Evolutionary conservation across 2,113 vertebrate genomes (phyloP), one percentile per base, ranked within the genome.

Genomic region (Cyanoderma ruficeps): DNA sequence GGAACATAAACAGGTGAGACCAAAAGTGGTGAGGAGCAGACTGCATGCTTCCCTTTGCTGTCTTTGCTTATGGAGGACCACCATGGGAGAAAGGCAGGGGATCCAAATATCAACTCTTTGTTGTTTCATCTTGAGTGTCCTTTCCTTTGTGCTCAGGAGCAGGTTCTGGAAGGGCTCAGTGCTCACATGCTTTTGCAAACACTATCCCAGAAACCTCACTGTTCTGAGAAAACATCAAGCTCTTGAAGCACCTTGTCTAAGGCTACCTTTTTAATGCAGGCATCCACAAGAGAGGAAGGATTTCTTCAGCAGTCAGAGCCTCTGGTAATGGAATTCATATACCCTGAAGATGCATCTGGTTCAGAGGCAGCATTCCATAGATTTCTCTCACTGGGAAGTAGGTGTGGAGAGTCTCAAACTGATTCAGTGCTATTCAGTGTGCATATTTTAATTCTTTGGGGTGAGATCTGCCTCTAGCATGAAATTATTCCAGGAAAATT

Each of bases 261-360:
- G 82, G 30, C 55, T 81, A 30, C 25, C 70, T 89, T 7, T 69
- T 31, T 76, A 63, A 30, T 37, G 55, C 75, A 80, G 63, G 15
- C 70, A 70, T 67, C 33, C 60, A 35, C 24, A 39, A 61, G 71
- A 81, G 55, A 67, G 24, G 39, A 67, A 15, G 23, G 27, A 67
- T 94, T 95, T 93, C 63, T 93, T 77, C 37, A 76, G 59, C 87
- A 87, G 47, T 46, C 42, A 41, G 49, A 89, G 37, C 22, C 22
- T 83, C 71, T 88, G 39, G 35, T 88, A 88, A 59, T 77, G 68
- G 35, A 67, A 74, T 96, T 91, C 81, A 94, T 83, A 88, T 93
- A 80, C 8, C 30, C 39, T 72, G 56, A 92, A 94, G 60, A 81
- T 78, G 44, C 33, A 50, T 94, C 76, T 95, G 55, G 33, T 78